Conservation (phyloP, 2,888 invertebrate genomes). For the Trichogramma evanescens region DNA sequence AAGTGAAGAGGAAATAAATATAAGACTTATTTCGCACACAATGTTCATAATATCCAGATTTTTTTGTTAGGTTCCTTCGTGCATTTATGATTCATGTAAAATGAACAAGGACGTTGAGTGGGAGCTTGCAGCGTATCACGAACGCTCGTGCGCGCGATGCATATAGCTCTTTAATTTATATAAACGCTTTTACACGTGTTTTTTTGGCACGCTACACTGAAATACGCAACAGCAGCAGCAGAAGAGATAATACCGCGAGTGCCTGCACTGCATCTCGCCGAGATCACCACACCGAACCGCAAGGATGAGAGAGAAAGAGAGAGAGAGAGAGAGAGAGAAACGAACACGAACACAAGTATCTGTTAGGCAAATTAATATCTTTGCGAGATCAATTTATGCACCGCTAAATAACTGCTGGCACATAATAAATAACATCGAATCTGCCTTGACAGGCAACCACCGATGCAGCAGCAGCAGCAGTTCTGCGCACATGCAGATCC, state of each 20-base stretch:
- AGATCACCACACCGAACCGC: not conserved
- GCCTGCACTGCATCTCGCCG: constrained; percentile 9
- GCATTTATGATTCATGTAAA: too few species aligned
- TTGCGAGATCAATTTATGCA: constrained; percentile 20
- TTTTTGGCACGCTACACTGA: constrained; percentile 1
- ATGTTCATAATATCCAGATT: too few species aligned
- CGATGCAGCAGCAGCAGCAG: not conserved
- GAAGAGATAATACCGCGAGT: not conserved
- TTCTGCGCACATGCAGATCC: not conserved
- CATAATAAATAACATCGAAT: constrained; percentile 18
- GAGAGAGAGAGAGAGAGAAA: not conserved
- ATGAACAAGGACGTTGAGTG: too few species aligned
- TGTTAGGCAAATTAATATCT: constrained; percentile 23
- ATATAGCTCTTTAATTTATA: too few species aligned
- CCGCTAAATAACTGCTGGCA: constrained; percentile 22
- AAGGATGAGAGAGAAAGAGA: too few species aligned
- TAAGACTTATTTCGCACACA: too few species aligned
- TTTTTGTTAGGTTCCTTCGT: too few species aligned
- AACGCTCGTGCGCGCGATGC: too few species aligned
- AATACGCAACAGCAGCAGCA: not conserved
- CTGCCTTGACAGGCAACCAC: not conserved
- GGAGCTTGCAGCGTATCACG: too few species aligned
- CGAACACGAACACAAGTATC: not conserved
- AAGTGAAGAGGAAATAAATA: too few species aligned
- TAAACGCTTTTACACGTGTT: too few species aligned